A percentile compares a stretch with the other conserved stretches of the same genome.
Conservation (phyloP, 2,888 invertebrate genomes). For the Hoplodrina ambigua region DNA sequence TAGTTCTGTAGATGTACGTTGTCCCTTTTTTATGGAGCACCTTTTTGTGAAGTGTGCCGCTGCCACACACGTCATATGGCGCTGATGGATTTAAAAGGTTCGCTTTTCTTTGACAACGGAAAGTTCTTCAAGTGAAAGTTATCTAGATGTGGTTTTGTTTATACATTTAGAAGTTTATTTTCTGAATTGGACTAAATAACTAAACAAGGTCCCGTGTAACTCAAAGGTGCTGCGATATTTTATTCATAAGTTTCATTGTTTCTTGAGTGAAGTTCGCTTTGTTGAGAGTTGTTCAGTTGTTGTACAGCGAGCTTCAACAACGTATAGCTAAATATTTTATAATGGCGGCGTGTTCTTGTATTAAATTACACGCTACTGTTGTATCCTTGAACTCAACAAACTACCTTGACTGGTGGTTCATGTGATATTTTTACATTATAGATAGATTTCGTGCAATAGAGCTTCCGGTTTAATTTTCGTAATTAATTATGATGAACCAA, state of each 20-base stretch:
- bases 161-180: slow-evolving; percentile 34
- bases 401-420: slow-evolving; percentile 35
- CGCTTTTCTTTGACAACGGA: slow-evolving; percentile 21
- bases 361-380: slow-evolving; percentile 30
- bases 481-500: slow-evolving; percentile 12
- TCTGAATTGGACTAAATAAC: slow-evolving; percentile 38
- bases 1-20: slow-evolving; percentile 5
- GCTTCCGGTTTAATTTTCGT: slow-evolving; percentile 24
- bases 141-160: slow-evolving; percentile 34
- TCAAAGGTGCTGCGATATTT: slow-evolving; percentile 58
- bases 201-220: slow-evolving; percentile 42
- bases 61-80: slow-evolving; percentile 46
- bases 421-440: slow-evolving; percentile 29
- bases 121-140: slow-evolving; percentile 22
- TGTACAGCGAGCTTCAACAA: slow-evolving; percentile 29
- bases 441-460: slow-evolving; percentile 25
- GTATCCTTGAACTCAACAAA: slow-evolving; percentile 52
- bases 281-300: slow-evolving; percentile 51
- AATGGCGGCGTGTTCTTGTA: slow-evolving; percentile 36
- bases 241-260: slow-evolving; percentile 64
- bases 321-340: slow-evolving; percentile 52
- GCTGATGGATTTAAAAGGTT: slow-evolving; percentile 54
- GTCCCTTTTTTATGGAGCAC: slow-evolving; percentile 33
- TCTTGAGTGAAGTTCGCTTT: slow-evolving; percentile 58
- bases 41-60: slow-evolving; percentile 46